These are phyloP conservation scores for Stichodactyla helianthus DNA, from an alignment of 64 coral and sea anemone genomes.

Conservation along the genomic window DNA sequence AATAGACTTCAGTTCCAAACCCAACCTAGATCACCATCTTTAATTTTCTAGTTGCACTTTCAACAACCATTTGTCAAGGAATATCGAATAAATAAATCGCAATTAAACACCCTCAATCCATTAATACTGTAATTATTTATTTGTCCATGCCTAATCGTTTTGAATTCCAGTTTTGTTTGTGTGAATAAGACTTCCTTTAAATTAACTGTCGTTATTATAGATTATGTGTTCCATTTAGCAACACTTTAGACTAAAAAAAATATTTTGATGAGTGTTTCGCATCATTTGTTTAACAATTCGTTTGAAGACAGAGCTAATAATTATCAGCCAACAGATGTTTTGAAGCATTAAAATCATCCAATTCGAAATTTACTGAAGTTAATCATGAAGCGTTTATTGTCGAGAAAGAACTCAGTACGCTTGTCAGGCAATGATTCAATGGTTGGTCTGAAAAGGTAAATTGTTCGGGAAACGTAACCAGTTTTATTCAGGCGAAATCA, in stretches of 20 bases:
- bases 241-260: background rate
- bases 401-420: background rate
- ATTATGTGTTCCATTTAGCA: background rate
- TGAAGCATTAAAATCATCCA: background rate
- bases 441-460: too few relatives aligned
- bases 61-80: background rate
- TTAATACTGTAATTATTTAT: background rate
- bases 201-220: background rate
- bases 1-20: too few relatives aligned
- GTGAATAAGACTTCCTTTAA: background rate
- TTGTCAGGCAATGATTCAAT: background rate
- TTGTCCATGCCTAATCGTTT: background rate
- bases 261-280: background rate
- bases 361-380: background rate
- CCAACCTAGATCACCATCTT: too few relatives aligned
- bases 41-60: too few relatives aligned
- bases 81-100: background rate
- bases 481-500: too few relatives aligned
- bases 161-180: background rate
- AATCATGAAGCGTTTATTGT: background rate
- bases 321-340: background rate
- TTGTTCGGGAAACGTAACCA: too few relatives aligned
- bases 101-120: background rate
- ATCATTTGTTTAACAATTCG: constrained; percentile 4
- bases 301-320: background rate